Percentiles rank a stretch among this genome's conserved stretches.
Conservation (phyloP, 2,113 vertebrate genomes). For the Malaclemys terrapin region DNA sequence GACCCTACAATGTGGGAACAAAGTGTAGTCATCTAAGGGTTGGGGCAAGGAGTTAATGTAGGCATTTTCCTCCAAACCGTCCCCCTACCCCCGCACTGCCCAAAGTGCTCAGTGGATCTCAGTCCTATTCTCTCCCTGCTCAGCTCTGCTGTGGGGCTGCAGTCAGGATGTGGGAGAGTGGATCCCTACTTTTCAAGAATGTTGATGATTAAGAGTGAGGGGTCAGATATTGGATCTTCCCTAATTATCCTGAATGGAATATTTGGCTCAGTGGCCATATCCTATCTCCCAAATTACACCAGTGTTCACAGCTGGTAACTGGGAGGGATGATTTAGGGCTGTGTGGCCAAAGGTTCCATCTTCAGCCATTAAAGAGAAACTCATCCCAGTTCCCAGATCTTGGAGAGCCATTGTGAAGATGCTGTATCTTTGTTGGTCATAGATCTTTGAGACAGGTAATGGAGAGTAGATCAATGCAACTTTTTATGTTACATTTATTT, state of each 20-base stretch:
- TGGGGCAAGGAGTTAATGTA: neutral
- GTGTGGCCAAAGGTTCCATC: neutral
- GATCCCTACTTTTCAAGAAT: neutral
- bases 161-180: neutral
- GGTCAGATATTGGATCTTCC: neutral
- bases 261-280: neutral
- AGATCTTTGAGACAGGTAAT: neutral
- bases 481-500: neutral
- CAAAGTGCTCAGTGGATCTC: neutral
- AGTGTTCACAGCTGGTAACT: neutral
- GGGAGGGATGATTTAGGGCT: neutral
- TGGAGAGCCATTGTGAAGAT: neutral
- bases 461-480: neutral
- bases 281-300: neutral
- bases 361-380: neutral
- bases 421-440: neutral
- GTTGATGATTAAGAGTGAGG: neutral
- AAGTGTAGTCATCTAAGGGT: neutral
- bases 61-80: neutral
- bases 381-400: neutral
- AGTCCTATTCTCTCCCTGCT: neutral
- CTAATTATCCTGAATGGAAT: neutral
- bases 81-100: neutral
- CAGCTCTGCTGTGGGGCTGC: neutral
- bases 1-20: neutral